Percentiles rank a stretch among this genome's conserved stretches.
phyloP scores from a whole-genome alignment of 2,797 vertebrate genomes.

The Malurus splendens region DNA sequence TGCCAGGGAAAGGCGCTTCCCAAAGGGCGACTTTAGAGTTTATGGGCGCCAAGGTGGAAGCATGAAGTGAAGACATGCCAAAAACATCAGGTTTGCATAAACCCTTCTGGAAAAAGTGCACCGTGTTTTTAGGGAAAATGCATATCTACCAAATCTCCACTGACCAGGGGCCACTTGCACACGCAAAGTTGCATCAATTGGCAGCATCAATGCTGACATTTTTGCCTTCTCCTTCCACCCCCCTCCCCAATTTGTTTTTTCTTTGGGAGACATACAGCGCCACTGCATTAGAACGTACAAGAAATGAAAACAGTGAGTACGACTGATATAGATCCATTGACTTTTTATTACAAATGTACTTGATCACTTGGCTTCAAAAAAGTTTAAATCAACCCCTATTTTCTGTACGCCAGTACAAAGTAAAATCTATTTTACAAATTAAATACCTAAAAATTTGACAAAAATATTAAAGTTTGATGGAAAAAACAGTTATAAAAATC shows the following conservation, averaged over 20 bases:
- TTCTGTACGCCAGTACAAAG: slow-evolving; percentile 78
- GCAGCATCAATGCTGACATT: slow-evolving; percentile 21
- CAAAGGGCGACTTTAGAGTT: slow-evolving; percentile 8
- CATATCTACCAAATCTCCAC: slow-evolving; percentile 61
- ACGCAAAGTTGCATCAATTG: slow-evolving; percentile 18
- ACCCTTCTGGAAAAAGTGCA: slow-evolving; percentile 40
- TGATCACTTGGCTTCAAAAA: slow-evolving; percentile 78
- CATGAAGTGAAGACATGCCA: slow-evolving; percentile 33
- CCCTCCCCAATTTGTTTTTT: slow-evolving; percentile 59
- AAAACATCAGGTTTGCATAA: slow-evolving; percentile 36
- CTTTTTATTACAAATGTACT: slow-evolving; percentile 80
- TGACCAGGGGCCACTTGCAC: slow-evolving; percentile 37
- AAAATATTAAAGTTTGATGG: slow-evolving; percentile 81
- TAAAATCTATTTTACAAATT: slow-evolving; percentile 79
- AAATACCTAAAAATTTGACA: slow-evolving; percentile 79
- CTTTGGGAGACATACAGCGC: slow-evolving; percentile 59
- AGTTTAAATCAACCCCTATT: slow-evolving; percentile 77
- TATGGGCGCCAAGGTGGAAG: neutral
- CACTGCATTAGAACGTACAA: slow-evolving; percentile 68
- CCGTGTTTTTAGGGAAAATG: neutral
- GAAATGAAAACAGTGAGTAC: slow-evolving; percentile 80
- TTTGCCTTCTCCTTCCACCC: slow-evolving; percentile 49
- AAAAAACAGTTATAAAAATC: slow-evolving; percentile 80
- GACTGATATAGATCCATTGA: slow-evolving; percentile 76
- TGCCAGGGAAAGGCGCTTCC: neutral